phyloP scores from a whole-genome alignment of 1,140 invertebrate species.

The Nephila pilipes region DNA sequence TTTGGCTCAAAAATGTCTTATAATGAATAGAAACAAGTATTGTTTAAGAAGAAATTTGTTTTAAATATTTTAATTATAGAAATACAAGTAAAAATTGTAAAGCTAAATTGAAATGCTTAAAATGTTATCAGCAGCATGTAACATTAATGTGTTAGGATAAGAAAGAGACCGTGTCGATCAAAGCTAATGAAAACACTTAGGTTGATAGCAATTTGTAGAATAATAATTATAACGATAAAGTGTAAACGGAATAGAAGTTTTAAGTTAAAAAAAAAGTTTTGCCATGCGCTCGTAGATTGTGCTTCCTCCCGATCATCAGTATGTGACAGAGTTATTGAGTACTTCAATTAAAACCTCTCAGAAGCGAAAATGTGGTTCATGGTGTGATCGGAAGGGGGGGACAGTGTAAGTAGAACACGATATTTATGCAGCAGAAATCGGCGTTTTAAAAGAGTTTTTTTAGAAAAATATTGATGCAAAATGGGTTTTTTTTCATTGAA shows the following conservation, averaged over 20 bases:
- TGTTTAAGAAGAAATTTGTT: neutral
- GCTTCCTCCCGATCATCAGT: neutral
- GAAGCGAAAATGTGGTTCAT: neutral
- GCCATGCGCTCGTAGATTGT: neutral
- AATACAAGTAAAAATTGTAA: neutral
- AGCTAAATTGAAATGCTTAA: neutral
- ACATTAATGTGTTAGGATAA: neutral
- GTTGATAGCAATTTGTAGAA: neutral
- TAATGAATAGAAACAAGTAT: neutral
- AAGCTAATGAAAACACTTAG: neutral
- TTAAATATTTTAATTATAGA: neutral
- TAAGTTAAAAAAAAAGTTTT: neutral
- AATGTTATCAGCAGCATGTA: neutral
- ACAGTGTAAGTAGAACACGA: neutral
- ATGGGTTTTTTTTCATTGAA: neutral
- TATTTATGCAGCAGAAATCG: neutral
- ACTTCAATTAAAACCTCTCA: slow-evolving; percentile 4
- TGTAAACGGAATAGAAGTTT: neutral
- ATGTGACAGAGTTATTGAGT: neutral
- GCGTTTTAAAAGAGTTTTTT: neutral
- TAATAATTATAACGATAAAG: neutral
- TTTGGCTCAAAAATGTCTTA: neutral
- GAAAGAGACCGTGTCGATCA: neutral
- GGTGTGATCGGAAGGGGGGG: neutral
- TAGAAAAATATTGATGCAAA: too few species aligned